A percentile compares a stretch with the other conserved stretches of the same genome.
Conservation (phyloP, 2,888 invertebrate genomes). For the Nasonia oneida region DNA sequence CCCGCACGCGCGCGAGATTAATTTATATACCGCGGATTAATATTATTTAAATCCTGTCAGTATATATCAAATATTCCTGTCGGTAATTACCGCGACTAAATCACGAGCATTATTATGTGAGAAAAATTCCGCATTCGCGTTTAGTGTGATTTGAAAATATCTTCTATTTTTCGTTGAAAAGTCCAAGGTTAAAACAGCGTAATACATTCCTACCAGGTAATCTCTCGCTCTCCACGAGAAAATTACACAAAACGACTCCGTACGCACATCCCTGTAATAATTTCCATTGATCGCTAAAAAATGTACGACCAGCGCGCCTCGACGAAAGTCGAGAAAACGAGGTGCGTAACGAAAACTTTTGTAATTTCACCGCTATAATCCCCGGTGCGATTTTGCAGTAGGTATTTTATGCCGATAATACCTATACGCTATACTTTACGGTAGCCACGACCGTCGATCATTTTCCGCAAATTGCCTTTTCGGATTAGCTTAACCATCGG, state of each 20-base stretch:
- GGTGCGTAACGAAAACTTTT: slow-evolving; percentile 42
- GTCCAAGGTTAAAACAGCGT: background rate
- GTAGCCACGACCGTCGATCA: slow-evolving; percentile 44
- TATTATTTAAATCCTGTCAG: background rate
- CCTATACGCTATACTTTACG: too few species aligned
- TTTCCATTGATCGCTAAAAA: slow-evolving; percentile 2
- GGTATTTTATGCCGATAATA: background rate
- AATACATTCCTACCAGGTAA: background rate
- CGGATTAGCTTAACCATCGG: slow-evolving; percentile 58
- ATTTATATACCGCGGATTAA: background rate
- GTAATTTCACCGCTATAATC: slow-evolving; percentile 48
- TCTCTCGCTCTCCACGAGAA: background rate
- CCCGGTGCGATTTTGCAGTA: slow-evolving; percentile 15
- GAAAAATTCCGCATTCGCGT: background rate
- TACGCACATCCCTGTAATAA: background rate
- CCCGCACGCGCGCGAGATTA: background rate
- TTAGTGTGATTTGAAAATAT: background rate
- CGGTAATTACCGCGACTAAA: background rate
- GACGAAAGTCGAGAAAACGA: background rate
- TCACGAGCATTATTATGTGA: background rate
- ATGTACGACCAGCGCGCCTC: background rate
- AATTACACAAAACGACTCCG: background rate
- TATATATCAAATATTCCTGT: background rate
- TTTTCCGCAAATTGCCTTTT: slow-evolving; percentile 58
- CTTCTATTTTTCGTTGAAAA: background rate